These are phyloP conservation scores for Junonia oenone DNA, from an alignment of 2,888 invertebrate genomes.

Conservation along the genomic window DNA sequence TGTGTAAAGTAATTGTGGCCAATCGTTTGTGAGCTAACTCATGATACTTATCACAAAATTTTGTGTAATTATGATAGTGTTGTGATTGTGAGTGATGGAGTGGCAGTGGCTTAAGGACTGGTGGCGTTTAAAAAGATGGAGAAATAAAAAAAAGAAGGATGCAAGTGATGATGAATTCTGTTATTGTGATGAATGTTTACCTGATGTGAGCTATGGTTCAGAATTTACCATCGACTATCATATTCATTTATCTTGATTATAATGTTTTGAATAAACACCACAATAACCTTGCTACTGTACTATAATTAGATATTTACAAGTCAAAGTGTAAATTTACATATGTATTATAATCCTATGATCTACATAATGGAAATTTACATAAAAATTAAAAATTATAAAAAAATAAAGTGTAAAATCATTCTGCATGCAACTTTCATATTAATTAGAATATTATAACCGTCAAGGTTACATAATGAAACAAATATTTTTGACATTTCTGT, in stretches of 20 bases:
- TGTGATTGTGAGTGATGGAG: constrained; percentile 78
- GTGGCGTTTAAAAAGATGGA: constrained; percentile 87
- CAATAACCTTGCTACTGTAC: constrained; percentile 10
- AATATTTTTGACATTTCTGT: background rate
- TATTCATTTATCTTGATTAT: background rate
- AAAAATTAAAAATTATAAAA: background rate
- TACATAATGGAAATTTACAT: background rate
- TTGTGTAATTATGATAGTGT: constrained; percentile 48
- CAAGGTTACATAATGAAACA: background rate
- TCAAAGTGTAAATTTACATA: background rate
- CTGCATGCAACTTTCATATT: background rate
- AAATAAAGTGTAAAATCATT: background rate
- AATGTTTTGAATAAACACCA: constrained; percentile 1
- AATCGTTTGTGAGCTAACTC: constrained; percentile 55
- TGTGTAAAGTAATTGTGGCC: constrained; percentile 48
- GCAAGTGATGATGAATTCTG: constrained; percentile 83
- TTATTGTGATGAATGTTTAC: constrained; percentile 87
- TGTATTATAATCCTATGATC: background rate
- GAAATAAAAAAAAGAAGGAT: constrained; percentile 76
- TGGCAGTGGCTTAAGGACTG: constrained; percentile 90
- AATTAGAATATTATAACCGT: no score
- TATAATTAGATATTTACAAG: background rate
- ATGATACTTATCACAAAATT: constrained; percentile 47
- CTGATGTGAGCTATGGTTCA: constrained; percentile 60
- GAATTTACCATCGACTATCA: background rate